Evolutionary conservation across 2,113 vertebrate species (phyloP), one percentile per base, ranked within the genome.

Genomic region (Syngnathus floridae): DNA sequence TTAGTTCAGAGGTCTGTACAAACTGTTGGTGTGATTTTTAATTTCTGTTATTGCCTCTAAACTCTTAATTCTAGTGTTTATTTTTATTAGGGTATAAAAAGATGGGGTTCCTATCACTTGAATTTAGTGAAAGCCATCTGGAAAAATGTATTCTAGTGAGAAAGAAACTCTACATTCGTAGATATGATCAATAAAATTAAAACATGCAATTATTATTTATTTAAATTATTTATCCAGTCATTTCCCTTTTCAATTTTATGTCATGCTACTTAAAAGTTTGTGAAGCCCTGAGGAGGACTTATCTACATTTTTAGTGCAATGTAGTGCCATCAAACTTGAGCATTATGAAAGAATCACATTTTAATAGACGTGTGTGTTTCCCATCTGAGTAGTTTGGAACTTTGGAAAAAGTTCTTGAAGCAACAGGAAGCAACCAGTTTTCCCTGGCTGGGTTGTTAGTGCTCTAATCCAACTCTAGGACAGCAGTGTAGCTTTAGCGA

Each of bases 41-140:
- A 94, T 95, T 94, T 93, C 90, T 90, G 94, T 95, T 94, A 94
- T 93, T 94, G 91, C 90, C 90, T 91, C 88, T 87, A 91, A 90
- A 89, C 88, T 87, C 84, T 82, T 95, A 94, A 96, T 95, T 96
- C 93, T 93, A 90, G 92, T 92, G 91, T 91, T 91, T 93, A 93
- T 93, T 88, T 92, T 93, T 95, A 95, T 95, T 94, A 93, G 92
- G 92, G 92, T 93, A 92, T 79, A 91, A 95, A 95, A 93, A 92
- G 91, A 93, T 82, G 40, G 91, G 87, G 86, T 90, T 87, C 82
- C 84, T 61, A 78, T 89, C 88, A 91, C 89, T 90, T 90, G 26
- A 70, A 35, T 40, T 61, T 56, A 62, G 55, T 35, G 62, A 55
- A 73, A 77, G 38, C 54, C 45, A 46, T 17, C 45, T 49, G 59